Conservation (phyloP, 2,113 vertebrate species). For the Callipepla squamata region DNA sequence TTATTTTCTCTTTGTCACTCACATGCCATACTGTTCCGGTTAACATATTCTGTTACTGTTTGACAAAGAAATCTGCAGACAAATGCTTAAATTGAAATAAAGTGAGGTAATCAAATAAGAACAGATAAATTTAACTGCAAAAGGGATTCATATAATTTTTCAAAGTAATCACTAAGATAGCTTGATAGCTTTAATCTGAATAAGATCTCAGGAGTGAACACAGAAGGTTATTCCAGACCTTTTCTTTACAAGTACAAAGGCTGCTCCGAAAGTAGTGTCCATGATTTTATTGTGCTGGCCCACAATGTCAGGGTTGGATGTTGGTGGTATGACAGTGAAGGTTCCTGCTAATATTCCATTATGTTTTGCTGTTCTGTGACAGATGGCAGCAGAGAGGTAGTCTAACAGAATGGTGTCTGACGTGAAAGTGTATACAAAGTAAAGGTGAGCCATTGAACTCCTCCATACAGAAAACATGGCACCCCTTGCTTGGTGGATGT, state of each 20-base stretch:
- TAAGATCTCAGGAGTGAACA: background rate
- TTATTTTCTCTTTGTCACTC: background rate
- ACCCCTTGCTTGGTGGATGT: too few species aligned
- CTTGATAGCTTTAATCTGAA: background rate
- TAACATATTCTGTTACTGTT: background rate
- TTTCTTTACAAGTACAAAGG: background rate
- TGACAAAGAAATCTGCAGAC: background rate
- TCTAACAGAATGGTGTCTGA: too few species aligned
- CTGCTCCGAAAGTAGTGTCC: too few species aligned
- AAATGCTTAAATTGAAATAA: background rate
- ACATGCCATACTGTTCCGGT: background rate
- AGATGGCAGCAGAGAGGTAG: too few species aligned
- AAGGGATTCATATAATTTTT: background rate
- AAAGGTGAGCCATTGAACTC: too few species aligned
- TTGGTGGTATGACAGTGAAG: too few species aligned
- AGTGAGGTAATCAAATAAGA: constrained; percentile 23
- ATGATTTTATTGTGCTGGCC: too few species aligned
- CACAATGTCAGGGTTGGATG: too few species aligned
- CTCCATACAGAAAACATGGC: too few species aligned
- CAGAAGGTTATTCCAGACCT: background rate
- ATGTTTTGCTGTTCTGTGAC: too few species aligned
- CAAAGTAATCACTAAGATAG: background rate
- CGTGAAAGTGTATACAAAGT: too few species aligned
- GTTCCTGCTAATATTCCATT: too few species aligned
- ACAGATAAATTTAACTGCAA: background rate